Conservation (phyloP, 2,888 invertebrate species). For the Xestia c-nigrum region DNA sequence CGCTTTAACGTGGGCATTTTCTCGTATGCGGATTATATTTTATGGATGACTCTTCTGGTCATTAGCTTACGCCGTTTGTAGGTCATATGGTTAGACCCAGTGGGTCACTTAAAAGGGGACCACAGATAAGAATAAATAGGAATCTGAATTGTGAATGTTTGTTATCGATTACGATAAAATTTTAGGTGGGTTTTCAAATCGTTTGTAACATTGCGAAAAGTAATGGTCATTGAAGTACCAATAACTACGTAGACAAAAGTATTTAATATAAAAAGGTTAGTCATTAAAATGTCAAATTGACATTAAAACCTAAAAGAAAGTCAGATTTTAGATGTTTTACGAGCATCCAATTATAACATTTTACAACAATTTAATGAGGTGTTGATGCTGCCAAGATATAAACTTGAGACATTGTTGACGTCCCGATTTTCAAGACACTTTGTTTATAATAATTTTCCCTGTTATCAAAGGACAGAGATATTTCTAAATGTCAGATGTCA, state of each 20-base stretch:
- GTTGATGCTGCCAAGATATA: conserved; percentile 45
- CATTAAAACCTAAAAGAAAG: not conserved
- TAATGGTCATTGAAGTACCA: conserved; percentile 4
- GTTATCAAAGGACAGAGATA: conserved; percentile 37
- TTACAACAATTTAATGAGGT: conserved; percentile 48
- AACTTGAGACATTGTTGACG: conserved; percentile 43
- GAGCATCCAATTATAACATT: conserved; percentile 28
- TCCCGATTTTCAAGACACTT: conserved; percentile 47
- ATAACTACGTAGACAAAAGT: not conserved
- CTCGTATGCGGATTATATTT: conserved; percentile 67
- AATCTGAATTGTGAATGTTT: conserved; percentile 34
- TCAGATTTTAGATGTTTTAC: not conserved
- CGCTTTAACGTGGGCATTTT: conserved; percentile 64
- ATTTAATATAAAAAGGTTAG: not conserved
- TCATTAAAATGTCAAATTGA: conserved; percentile 1
- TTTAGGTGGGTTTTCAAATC: conserved; percentile 37
- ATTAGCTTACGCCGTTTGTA: conserved; percentile 69
- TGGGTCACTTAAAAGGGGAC: conserved; percentile 59
- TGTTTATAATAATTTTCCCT: conserved; percentile 40
- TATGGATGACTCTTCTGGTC: conserved; percentile 64
- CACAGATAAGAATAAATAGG: conserved; percentile 47
- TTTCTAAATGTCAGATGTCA: conserved; percentile 51
- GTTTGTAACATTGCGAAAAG: conserved; percentile 25
- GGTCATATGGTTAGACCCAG: conserved; percentile 65
- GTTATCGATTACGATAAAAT: conserved; percentile 50